phyloP scores from a whole-genome alignment of 37 sponge, comb jelly and placozoan species.

The Oscarella lobularis region DNA sequence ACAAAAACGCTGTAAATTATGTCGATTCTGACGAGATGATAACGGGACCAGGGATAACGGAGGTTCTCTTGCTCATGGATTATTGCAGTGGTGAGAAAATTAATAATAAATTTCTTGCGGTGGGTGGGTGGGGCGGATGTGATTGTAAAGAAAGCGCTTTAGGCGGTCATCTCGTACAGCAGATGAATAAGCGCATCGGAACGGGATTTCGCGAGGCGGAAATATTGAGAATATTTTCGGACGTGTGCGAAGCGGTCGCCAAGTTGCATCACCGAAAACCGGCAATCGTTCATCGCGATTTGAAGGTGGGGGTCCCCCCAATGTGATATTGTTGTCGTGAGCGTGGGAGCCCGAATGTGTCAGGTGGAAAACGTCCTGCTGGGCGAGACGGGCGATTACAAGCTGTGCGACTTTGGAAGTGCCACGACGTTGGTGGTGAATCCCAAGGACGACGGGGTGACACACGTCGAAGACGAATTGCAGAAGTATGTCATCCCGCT shows the following conservation, averaged over 20 bases:
- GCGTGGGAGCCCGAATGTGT: not conserved
- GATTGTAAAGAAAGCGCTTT: not conserved
- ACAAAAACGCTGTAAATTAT: not conserved
- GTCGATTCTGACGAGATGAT: not conserved
- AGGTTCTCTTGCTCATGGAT: slow-evolving; percentile 4
- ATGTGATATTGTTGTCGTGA: not conserved
- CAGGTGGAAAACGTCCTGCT: slow-evolving; percentile 89
- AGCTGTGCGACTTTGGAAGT: slow-evolving; percentile 94
- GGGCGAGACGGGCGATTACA: slow-evolving; percentile 36
- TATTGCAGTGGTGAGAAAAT: slow-evolving; percentile 7
- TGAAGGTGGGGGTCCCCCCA: slow-evolving; percentile 36
- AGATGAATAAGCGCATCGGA: slow-evolving; percentile 31
- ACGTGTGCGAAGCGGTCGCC: slow-evolving; percentile 48
- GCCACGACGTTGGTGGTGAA: not conserved
- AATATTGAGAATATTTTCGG: slow-evolving; percentile 50
- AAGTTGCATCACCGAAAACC: slow-evolving; percentile 59
- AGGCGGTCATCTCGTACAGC: slow-evolving; percentile 26
- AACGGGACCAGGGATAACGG: not conserved
- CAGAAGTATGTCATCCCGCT: no score
- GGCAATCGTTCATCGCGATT: slow-evolving; percentile 70
- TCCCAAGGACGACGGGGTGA: not conserved
- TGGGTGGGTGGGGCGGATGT: no score
- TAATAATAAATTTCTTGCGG: no score
- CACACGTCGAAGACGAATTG: not conserved
- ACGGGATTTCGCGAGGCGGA: slow-evolving; percentile 19